These are phyloP conservation scores for Ormyrus labotus DNA, from an alignment of 2,888 invertebrate species.

Conservation along the genomic window DNA sequence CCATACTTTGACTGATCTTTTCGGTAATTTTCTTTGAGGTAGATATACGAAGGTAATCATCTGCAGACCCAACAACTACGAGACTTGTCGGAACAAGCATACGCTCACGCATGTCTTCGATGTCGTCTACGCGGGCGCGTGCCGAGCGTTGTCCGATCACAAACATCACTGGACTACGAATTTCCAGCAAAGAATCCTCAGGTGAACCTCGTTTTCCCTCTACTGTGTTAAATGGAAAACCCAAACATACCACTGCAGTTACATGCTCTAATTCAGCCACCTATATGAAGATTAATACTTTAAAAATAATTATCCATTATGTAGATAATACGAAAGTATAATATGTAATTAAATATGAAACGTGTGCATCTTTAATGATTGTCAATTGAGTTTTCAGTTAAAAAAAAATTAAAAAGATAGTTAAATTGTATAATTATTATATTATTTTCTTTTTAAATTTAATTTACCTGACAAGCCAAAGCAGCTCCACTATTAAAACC, in stretches of 20 bases:
- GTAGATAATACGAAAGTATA: too few species aligned
- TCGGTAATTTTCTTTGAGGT: slow-evolving; percentile 84
- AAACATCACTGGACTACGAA: slow-evolving; percentile 86
- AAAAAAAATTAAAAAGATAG: not conserved
- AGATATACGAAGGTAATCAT: slow-evolving; percentile 84
- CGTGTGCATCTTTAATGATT: too few species aligned
- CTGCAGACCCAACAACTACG: slow-evolving; percentile 87
- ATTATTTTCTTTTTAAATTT: not conserved
- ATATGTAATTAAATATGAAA: too few species aligned
- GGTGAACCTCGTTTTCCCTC: slow-evolving; percentile 86
- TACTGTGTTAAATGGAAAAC: slow-evolving; percentile 85
- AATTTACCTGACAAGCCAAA: slow-evolving; percentile 82
- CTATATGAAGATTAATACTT: slow-evolving; percentile 66
- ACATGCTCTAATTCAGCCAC: slow-evolving; percentile 85
- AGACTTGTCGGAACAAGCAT: slow-evolving; percentile 87
- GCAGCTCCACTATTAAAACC: slow-evolving; percentile 88
- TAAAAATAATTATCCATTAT: not conserved
- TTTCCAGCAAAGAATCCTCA: slow-evolving; percentile 85
- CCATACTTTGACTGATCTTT: slow-evolving; percentile 87
- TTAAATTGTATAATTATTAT: slow-evolving; percentile 3
- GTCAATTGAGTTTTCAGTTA: not conserved
- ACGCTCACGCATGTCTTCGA: slow-evolving; percentile 86
- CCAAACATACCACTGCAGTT: slow-evolving; percentile 85
- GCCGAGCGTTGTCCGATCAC: slow-evolving; percentile 86
- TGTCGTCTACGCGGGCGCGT: slow-evolving; percentile 82